Base-by-base conservation (phyloP, 2,797 vertebrate genomes). In the Lutjanus campechanus region DNA sequence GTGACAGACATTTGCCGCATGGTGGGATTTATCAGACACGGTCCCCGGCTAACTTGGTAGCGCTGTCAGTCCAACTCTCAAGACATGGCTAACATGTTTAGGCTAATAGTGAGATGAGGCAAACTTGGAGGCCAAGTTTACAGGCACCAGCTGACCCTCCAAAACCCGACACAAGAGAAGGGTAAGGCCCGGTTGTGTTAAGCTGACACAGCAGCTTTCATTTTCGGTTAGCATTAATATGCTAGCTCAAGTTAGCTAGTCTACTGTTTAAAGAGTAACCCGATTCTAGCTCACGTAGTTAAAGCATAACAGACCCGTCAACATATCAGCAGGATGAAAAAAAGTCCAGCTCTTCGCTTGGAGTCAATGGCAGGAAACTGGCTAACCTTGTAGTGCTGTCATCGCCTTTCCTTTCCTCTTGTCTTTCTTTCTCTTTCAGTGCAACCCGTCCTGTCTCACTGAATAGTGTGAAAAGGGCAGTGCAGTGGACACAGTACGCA, bases 181-280 rank as follows among this genome's bases (percentile, higher is more conserved):
- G 65, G 65, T n/a, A 68, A 77, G 91, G 86, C 88, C 90, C 85
- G 7, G 76, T 67, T 49, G 43, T 7, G 8, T 75, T 19, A 25
- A 92, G 86, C 92, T 92, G 92, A 92, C 88, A 88, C 87, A 83
- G 89, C 93, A 93, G 87, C 85, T 94, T 95, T 95, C 90, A 87
- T 88, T 93, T 92, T 92, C 83, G 58, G 85, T 87, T 95, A 94
- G 93, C 93, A 86, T 85, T 68, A 51, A 62, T 44, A 59, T 46
- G 92, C 88, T 93, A 93, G 84, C 91, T 60, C 20, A 60, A 80
- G 84, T 90, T 93, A 94, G 92, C 92, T 49, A 8, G 56, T n/a
- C 62, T 43, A 40, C 65, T 55, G 74, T 73, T 82, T 46, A 76
- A 74, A 81, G 58, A 83, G 60, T 67, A 81, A 80, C 58, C 73